Evolutionary conservation across 2,888 invertebrate species (phyloP), one percentile per base, ranked within the genome.

Genomic region (Drosophila kokeensis): DNA sequence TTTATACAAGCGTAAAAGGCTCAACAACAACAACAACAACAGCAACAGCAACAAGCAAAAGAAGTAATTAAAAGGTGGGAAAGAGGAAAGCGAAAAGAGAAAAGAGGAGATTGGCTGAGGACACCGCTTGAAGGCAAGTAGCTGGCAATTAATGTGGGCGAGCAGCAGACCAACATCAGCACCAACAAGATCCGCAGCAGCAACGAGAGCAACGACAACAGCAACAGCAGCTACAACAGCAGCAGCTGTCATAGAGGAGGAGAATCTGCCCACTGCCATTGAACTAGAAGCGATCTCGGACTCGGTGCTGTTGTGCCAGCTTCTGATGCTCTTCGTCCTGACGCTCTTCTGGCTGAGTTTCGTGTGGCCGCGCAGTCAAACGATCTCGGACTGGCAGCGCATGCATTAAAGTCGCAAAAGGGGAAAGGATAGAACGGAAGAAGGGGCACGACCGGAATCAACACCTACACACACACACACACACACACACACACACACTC

Each of bases 1-100:
- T 73, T 69, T 79, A 58, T 65, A 68, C 64, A 63, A 68, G 76
- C 61, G 70, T 53, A 65, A 65, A 79, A 78, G 68, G 63, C 79
- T 72, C 68, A 75, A 73, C 36, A 60, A 38, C 32, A 10, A 38
- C 32, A 10, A 38, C 21, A 53, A 24, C 24, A 24, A 54, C 34
- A 13, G 6, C 6, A 42, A 13, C 13, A 42, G 21, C 24, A 48
- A 18, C 24, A 27, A 50, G 50, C 18, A 18, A 67, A 13, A 48
- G 18, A 21, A 52, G 29, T 45, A 52, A 53, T 21, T 21, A 21
- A 42, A 38, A 32, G 24, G 13, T 32, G 13, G 13, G 11, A 36
- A 24, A 34, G 53, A 5, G 27, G 15, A 32, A 52, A 11, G 13
- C 8, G 3, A 7, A 15, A 53, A 18, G n/a, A 29, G 21, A 21